Evolutionary conservation across 2,113 vertebrate species (phyloP).

Genomic region (Rhabdomys dilectus): DNA sequence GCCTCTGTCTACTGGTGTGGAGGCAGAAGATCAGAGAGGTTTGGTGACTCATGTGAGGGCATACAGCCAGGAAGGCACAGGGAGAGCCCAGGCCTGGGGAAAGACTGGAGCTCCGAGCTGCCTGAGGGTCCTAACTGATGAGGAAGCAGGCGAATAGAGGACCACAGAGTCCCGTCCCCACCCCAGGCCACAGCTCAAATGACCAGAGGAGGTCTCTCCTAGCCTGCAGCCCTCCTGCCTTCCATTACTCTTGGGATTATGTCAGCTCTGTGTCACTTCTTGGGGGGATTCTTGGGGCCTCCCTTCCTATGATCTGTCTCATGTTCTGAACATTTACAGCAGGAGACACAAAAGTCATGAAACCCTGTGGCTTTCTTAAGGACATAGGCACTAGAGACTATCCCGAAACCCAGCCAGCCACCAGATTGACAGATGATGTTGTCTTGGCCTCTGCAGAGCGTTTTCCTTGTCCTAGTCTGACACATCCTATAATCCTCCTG

Average conservation of each 20-base stretch:
- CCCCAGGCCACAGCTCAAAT: rapidly evolving
- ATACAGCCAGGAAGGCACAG: neutral
- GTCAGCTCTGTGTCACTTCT: neutral
- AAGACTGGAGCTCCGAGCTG: neutral
- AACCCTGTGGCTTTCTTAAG: neutral
- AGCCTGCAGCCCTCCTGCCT: rapidly evolving
- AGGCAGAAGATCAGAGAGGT: neutral
- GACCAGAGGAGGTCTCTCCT: neutral
- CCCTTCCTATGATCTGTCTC: rapidly evolving
- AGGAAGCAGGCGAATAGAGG: rapidly evolving
- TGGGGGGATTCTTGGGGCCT: neutral
- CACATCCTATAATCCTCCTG: rapidly evolving
- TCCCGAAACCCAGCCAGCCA: neutral
- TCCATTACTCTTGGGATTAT: neutral
- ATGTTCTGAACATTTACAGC: neutral
- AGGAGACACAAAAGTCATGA: rapidly evolving
- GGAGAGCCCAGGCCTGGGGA: neutral
- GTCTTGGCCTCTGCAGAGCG: rapidly evolving
- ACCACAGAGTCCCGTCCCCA: neutral
- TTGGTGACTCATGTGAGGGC: neutral
- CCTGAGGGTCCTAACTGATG: rapidly evolving
- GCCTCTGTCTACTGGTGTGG: neutral
- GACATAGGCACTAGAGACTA: rapidly evolving
- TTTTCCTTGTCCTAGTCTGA: rapidly evolving
- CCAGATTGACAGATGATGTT: rapidly evolving